phyloP scores from a whole-genome alignment of 2,797 vertebrate species.

The Microhierax caerulescens region DNA sequence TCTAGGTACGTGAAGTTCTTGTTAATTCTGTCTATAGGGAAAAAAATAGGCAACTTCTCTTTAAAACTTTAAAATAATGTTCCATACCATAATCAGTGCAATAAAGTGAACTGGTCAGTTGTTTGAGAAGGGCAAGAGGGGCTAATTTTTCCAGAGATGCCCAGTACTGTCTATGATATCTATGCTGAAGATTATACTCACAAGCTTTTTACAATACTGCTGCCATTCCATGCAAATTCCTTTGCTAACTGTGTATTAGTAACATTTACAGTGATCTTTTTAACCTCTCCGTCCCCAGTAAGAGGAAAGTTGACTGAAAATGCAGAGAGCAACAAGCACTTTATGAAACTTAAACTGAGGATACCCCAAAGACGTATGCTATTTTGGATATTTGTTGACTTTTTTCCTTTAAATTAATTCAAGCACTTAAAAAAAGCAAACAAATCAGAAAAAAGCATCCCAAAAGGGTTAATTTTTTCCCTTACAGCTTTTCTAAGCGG shows the following conservation, averaged over 20 bases:
- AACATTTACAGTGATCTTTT: constrained; percentile 17
- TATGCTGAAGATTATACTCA: background rate
- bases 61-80: background rate
- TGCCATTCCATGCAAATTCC: constrained; percentile 45
- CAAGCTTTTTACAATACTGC: background rate
- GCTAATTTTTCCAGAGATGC: background rate
- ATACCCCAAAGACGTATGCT: background rate
- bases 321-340: background rate
- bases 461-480: constrained; percentile 73
- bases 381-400: background rate
- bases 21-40: constrained; percentile 7
- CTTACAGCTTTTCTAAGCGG: constrained; percentile 72
- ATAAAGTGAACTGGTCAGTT: background rate
- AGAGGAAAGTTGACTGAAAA: background rate
- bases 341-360: constrained; percentile 4
- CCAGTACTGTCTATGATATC: background rate
- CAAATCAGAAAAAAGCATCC: constrained; percentile 7
- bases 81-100: background rate
- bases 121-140: background rate
- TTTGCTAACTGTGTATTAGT: constrained; percentile 25
- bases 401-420: background rate
- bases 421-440: background rate
- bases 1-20: background rate
- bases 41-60: background rate
- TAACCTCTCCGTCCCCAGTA: background rate